These are phyloP conservation scores for Spongia lamella DNA, from an alignment of 37 sponge, comb jelly and placozoan species.

Conservation along the genomic window DNA sequence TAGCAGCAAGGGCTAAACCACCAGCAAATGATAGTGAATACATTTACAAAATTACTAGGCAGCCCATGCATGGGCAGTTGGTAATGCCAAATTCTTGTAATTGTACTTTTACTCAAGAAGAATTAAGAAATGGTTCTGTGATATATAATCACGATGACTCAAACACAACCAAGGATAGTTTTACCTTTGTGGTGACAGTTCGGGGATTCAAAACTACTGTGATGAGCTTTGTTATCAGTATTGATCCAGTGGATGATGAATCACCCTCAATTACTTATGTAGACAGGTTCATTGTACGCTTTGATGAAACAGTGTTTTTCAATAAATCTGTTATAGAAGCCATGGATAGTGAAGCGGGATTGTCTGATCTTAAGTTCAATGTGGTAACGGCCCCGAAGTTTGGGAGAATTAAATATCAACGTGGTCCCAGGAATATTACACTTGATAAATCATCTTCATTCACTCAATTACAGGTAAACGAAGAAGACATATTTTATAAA, in stretches of 20 bases:
- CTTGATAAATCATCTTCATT: background rate
- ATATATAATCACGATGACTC: slow-evolving; percentile 44
- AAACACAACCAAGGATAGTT: slow-evolving; percentile 30
- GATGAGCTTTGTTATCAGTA: slow-evolving; percentile 20
- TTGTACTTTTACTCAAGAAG: slow-evolving; percentile 23
- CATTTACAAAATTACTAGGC: slow-evolving; percentile 3
- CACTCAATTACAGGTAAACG: slow-evolving; percentile 38
- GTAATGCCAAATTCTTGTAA: background rate
- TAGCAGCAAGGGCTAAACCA: too few species aligned
- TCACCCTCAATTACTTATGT: slow-evolving; percentile 20
- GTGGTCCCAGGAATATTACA: too few species aligned
- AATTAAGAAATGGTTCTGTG: slow-evolving; percentile 10
- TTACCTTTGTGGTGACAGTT: slow-evolving; percentile 27
- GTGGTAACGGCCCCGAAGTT: background rate
- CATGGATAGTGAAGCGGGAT: background rate
- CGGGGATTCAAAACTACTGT: background rate
- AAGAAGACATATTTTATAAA: slow-evolving; percentile 17
- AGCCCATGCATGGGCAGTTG: slow-evolving; percentile 38
- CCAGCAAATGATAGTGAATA: slow-evolving; percentile 5
- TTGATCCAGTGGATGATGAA: slow-evolving; percentile 49
- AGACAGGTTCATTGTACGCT: background rate
- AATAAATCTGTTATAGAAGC: background rate
- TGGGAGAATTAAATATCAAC: background rate
- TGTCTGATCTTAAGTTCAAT: background rate
- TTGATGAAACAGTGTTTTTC: background rate